These are phyloP conservation scores for Drosophila orena DNA, from an alignment of 1,140 invertebrate species.

Conservation along the genomic window DNA sequence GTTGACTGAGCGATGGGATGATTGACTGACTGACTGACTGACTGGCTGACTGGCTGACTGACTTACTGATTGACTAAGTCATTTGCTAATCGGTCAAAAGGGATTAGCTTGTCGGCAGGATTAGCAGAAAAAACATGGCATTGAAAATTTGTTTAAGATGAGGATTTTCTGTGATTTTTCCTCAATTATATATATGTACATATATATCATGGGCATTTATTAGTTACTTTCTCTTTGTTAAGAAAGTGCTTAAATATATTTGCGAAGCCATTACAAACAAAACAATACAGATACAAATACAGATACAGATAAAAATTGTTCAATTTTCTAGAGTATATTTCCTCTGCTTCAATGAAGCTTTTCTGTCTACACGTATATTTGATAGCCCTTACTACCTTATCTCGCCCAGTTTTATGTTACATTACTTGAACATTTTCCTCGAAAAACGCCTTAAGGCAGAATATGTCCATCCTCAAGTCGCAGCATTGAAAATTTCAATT, in stretches of 20 bases:
- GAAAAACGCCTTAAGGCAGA: not conserved
- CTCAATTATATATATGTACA: constrained; percentile 5
- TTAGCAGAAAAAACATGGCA: constrained; percentile 49
- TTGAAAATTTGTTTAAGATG: constrained; percentile 36
- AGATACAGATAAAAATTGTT: no score
- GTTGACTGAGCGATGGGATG: constrained; percentile 57
- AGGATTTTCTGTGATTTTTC: constrained; percentile 1
- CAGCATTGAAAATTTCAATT: constrained; percentile 54
- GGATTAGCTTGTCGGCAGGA: constrained; percentile 37
- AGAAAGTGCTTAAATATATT: no score
- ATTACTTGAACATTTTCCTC: not conserved
- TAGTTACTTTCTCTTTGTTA: no score
- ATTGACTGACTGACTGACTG: constrained; percentile 58
- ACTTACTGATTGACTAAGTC: constrained; percentile 14
- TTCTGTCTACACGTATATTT: not conserved
- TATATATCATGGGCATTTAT: no score
- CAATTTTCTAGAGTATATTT: no score
- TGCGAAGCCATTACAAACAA: no score
- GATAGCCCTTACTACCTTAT: not conserved
- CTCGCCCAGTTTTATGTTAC: constrained; percentile 2
- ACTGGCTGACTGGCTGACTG: constrained; percentile 46
- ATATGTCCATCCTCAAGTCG: constrained; percentile 29
- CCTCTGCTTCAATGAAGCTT: no score
- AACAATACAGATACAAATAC: no score
- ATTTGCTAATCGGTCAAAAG: constrained; percentile 12